phyloP scores from a whole-genome alignment of 2,113 vertebrate genomes.

The Casuarius casuarius region DNA sequence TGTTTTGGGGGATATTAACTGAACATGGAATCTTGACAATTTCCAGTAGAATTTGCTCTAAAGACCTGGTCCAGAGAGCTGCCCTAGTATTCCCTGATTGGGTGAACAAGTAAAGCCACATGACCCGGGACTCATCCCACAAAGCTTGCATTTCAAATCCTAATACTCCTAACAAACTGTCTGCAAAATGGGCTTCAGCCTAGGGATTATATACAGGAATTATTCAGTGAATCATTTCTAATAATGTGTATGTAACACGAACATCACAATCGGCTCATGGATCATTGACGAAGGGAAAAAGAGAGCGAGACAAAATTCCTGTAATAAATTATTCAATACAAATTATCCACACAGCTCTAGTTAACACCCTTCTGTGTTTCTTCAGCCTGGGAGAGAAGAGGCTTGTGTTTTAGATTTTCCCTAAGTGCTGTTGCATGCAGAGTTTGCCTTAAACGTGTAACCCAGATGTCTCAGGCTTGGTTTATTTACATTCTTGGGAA shows the following conservation, averaged over 20 bases:
- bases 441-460: slow-evolving; percentile 82
- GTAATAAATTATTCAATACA: slow-evolving; percentile 59
- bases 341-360: slow-evolving; percentile 61
- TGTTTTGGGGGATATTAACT: neutral
- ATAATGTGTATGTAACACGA: neutral
- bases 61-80: neutral
- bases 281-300: neutral
- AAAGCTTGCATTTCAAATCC: neutral
- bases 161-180: neutral
- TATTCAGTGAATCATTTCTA: neutral
- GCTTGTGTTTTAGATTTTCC: slow-evolving; percentile 70
- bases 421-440: slow-evolving; percentile 56
- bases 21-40: neutral
- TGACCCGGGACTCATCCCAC: neutral
- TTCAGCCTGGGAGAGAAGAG: slow-evolving; percentile 28
- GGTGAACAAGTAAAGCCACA: neutral
- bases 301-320: neutral
- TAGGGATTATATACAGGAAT: neutral
- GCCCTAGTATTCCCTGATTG: no score
- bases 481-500: slow-evolving; percentile 91
- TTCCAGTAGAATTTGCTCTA: neutral
- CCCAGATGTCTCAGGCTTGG: slow-evolving; percentile 88
- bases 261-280: neutral
- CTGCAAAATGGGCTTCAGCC: neutral
- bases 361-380: slow-evolving; percentile 64